A percentile compares a stretch with the other conserved stretches of the same genome.
phyloP scores from a whole-genome alignment of 1,140 invertebrate genomes.

The Cylas formicarius region DNA sequence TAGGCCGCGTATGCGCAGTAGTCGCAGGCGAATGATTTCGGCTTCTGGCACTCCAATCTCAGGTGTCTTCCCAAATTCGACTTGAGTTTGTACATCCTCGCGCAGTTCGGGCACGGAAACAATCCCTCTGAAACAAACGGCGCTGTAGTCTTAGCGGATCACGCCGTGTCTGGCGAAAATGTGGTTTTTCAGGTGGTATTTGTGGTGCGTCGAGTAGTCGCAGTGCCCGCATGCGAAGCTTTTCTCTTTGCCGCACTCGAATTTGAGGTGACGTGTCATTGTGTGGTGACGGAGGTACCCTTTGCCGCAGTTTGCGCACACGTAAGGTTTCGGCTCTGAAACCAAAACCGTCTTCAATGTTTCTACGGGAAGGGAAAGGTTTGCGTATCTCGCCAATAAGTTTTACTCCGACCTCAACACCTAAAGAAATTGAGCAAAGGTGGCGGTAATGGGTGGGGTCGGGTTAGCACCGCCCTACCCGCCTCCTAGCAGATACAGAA shows the following conservation, averaged over 20 bases:
- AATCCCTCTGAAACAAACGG: background rate
- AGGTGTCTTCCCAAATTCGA: background rate
- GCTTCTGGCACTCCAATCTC: slow-evolving; percentile 49
- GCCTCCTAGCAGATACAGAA: too few relatives aligned
- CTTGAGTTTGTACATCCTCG: slow-evolving; percentile 3
- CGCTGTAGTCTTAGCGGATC: background rate
- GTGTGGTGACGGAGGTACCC: too few relatives aligned
- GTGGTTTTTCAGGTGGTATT: slow-evolving; percentile 42
- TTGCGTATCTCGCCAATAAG: too few relatives aligned
- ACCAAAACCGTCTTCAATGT: too few relatives aligned
- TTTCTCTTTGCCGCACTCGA: slow-evolving; percentile 49
- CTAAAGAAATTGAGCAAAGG: too few relatives aligned
- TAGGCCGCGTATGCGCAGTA: slow-evolving; percentile 27
- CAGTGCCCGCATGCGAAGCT: slow-evolving; percentile 45
- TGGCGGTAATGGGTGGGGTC: too few relatives aligned
- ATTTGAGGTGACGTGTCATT: slow-evolving; percentile 41
- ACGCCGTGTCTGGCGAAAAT: slow-evolving; percentile 48
- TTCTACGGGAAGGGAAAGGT: too few relatives aligned
- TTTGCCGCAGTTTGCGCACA: too few relatives aligned
- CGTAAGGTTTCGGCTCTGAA: too few relatives aligned
- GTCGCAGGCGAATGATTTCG: slow-evolving; percentile 43
- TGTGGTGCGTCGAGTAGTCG: slow-evolving; percentile 28
- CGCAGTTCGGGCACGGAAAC: slow-evolving; percentile 5
- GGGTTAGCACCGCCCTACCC: too few relatives aligned
- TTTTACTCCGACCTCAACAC: too few relatives aligned